Evolutionary conservation across 2,797 vertebrate species (phyloP), one percentile per base, ranked within the genome.

Genomic region (Diplodus sargus): DNA sequence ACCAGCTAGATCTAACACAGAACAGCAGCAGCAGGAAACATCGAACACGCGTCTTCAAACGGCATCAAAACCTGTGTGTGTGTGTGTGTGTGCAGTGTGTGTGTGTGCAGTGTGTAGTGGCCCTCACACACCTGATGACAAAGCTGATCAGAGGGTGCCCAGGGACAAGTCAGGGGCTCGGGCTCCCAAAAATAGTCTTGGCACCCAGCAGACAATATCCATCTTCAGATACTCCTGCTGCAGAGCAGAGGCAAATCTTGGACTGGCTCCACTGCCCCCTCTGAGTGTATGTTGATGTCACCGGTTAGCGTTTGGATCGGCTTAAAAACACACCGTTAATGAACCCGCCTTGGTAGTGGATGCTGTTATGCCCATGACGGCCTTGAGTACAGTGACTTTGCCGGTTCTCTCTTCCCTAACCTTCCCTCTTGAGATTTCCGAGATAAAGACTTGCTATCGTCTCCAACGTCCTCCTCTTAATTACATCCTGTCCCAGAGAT

Each of bases 131-230:
- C 86, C 86, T 88, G 88, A 93, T 94, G 92, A 91, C 89, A 90
- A 87, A 87, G 88, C 87, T 91, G 87, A 93, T 93, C 87, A 90
- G 89, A 92, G 85, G 83, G 65, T 83, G 87, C 81, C 85, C 78
- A 72, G 88, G 87, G 87, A 90, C 87, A 77, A 89, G 77, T 85
- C 91, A 85, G 84, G 76, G 79, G 83, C 76, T 86, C 66, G 13
- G 81, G 59, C 70, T 90, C 90, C 91, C 83, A 93, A 95, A 39
- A 92, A 92, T 91, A 92, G 87, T 91, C 76, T 93, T 94, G 93
- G 92, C 93, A 93, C 85, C 85, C 78, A 74, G 85, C 82, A 87
- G 90, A 91, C 86, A 91, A 91, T 92, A 94, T 94, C 93, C 90
- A 92, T 94, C 89, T 89, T 93, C 87, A 88, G 76, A 90, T 87